Percentiles rank a stretch among this genome's conserved stretches.
Conservation (phyloP, 2,888 invertebrate genomes). For the Hirtodrosophila confusa region DNA sequence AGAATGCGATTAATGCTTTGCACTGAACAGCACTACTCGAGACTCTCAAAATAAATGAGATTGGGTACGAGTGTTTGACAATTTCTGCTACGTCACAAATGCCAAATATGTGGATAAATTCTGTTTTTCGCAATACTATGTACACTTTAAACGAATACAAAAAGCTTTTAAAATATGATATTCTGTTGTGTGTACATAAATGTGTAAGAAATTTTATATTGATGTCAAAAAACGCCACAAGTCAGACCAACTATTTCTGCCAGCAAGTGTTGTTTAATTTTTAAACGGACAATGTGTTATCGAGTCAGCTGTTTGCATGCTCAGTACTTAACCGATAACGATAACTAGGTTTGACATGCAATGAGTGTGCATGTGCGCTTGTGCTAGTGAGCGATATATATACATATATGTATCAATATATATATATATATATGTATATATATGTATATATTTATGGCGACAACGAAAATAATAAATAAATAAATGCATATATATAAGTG, state of each 20-base stretch:
- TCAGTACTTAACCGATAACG: slow-evolving; percentile 27
- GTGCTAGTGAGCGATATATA: slow-evolving; percentile 30
- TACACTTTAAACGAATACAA: no score
- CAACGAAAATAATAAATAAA: slow-evolving; percentile 66
- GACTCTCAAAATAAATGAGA: no score
- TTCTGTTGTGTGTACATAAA: no score
- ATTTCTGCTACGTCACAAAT: no score
- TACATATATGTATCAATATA: slow-evolving; percentile 14
- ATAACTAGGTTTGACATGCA: slow-evolving; percentile 31
- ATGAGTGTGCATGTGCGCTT: slow-evolving; percentile 32
- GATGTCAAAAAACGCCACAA: neutral
- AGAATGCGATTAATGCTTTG: no score
- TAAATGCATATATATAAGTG: slow-evolving; percentile 52
- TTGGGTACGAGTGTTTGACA: no score
- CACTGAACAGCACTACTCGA: no score
- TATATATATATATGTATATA: slow-evolving; percentile 26
- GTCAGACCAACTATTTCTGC: neutral
- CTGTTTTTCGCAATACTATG: no score
- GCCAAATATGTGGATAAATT: no score
- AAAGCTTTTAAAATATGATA: no score
- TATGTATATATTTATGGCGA: slow-evolving; percentile 39
- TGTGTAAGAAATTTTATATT: neutral
- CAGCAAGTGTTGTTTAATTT: slow-evolving; percentile 21
- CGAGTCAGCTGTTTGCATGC: slow-evolving; percentile 34
- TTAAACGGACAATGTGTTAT: neutral